These are phyloP conservation scores for Zelostemma sp. DNA, from an alignment of 1,140 invertebrate genomes.

Conservation along the genomic window DNA sequence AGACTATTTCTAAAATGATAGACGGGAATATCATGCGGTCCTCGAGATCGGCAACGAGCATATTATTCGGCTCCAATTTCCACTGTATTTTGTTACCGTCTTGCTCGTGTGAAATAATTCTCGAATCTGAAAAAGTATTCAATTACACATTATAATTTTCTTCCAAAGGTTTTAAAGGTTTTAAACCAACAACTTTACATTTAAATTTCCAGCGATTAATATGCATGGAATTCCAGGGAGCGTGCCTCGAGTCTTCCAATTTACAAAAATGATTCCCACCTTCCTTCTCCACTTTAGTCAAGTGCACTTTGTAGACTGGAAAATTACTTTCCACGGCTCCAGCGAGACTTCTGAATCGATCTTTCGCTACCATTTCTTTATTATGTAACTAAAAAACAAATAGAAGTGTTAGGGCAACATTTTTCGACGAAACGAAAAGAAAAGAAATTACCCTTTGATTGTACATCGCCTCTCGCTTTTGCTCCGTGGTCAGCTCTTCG, in stretches of 20 bases:
- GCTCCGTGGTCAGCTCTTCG: slow-evolving; percentile 26
- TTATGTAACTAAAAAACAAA: slow-evolving; percentile 27
- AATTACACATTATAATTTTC: too few relatives aligned
- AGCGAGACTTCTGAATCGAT: slow-evolving; percentile 18
- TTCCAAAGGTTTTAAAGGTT: too few relatives aligned
- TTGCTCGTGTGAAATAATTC: slow-evolving; percentile 14
- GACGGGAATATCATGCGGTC: slow-evolving; percentile 25
- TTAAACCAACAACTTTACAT: too few relatives aligned
- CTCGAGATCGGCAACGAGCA: slow-evolving; percentile 8
- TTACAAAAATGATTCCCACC: slow-evolving; percentile 23
- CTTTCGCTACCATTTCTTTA: slow-evolving; percentile 32
- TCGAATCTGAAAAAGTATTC: slow-evolving; percentile 18
- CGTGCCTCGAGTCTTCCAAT: slow-evolving; percentile 36
- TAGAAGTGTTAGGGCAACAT: too few relatives aligned
- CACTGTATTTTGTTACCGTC: slow-evolving; percentile 26
- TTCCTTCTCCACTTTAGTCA: slow-evolving; percentile 27
- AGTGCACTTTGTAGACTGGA: slow-evolving; percentile 31
- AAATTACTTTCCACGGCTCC: slow-evolving; percentile 22
- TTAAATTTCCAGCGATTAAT: slow-evolving; percentile 41
- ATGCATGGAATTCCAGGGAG: slow-evolving; percentile 31
- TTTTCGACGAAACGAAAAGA: not conserved
- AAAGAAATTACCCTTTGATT: slow-evolving; percentile 24
- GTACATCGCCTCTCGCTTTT: slow-evolving; percentile 35
- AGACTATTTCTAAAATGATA: slow-evolving; percentile 27
- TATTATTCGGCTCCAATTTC: slow-evolving; percentile 3